These are phyloP conservation scores for Hipposideros armiger DNA, from an alignment of 2,113 vertebrate genomes.

Conservation along the genomic window DNA sequence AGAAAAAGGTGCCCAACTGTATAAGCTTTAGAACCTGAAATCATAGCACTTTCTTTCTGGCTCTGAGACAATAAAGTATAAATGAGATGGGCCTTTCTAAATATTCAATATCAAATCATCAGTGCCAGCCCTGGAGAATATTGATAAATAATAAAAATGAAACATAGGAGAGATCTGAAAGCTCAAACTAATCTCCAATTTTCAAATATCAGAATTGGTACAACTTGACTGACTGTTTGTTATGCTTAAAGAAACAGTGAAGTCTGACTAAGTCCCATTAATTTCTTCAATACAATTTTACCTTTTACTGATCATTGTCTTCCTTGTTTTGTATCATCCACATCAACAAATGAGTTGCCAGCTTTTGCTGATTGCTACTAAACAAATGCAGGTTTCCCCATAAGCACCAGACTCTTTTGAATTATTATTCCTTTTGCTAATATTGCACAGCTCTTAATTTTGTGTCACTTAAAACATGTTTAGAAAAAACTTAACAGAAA, in stretches of 20 bases:
- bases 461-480: neutral
- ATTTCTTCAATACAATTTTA: neutral
- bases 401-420: neutral
- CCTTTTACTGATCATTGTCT: neutral
- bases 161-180: neutral
- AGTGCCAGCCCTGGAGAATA: neutral
- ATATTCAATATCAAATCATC: neutral
- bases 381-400: neutral
- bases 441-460: neutral
- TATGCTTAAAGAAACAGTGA: neutral
- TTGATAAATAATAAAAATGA: constrained; percentile 50
- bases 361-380: neutral
- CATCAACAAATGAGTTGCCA: constrained; percentile 14
- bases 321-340: neutral
- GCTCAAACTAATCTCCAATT: neutral
- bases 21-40: neutral
- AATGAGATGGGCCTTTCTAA: neutral
- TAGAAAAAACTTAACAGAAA: constrained; percentile 29
- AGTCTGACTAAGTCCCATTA: neutral
- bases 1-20: neutral
- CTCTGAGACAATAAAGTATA: neutral
- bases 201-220: neutral
- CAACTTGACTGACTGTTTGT: neutral
- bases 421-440: constrained; percentile 22
- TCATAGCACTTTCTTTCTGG: neutral